Conservation (phyloP, 2,888 invertebrate genomes). For the Metacarcinus magister region DNA sequence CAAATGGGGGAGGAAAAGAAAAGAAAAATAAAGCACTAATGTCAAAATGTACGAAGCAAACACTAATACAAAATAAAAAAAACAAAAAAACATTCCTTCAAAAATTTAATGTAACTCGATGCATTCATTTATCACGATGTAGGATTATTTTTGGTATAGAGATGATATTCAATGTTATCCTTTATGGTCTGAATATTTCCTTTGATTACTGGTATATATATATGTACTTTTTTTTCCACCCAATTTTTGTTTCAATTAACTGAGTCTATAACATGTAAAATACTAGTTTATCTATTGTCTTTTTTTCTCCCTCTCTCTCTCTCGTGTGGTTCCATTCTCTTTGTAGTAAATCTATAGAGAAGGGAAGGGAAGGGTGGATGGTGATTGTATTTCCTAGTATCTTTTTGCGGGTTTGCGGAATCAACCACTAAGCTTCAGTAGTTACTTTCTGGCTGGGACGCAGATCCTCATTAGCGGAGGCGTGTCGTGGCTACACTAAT, state of each 20-base stretch:
- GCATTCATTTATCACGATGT: neutral
- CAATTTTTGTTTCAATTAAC: slow-evolving; percentile 6
- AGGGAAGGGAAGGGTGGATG: neutral
- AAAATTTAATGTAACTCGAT: neutral
- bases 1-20: neutral
- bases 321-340: neutral
- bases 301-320: neutral
- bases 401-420: neutral
- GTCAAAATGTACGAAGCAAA: neutral
- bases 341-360: neutral
- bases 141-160: neutral
- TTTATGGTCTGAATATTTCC: neutral
- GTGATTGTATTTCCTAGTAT: neutral
- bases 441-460: slow-evolving; percentile 38
- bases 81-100: neutral
- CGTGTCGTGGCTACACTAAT: neutral
- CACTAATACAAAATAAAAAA: neutral
- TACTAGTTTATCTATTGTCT: neutral
- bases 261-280: neutral
- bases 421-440: neutral
- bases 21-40: neutral
- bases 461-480: slow-evolving; percentile 28
- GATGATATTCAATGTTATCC: neutral
- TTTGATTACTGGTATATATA: neutral
- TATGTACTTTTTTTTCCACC: neutral